Base-by-base conservation (phyloP, 2,797 vertebrate species). In the Ctenosaura bakeri region DNA sequence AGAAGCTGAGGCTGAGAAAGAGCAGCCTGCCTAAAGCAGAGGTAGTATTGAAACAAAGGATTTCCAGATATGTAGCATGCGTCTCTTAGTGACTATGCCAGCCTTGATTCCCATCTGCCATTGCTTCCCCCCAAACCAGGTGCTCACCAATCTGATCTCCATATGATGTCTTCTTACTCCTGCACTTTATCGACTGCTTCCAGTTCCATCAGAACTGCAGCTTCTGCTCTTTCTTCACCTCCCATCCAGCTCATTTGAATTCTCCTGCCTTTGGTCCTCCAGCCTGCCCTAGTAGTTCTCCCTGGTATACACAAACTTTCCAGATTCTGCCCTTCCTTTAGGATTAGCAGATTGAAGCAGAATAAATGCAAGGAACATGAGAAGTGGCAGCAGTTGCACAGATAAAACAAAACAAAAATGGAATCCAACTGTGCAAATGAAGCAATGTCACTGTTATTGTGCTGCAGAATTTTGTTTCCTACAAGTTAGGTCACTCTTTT, bases 41-140 rank as follows among this genome's bases (percentile, higher is more conserved):
- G 59, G 38, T 46, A 22, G 46, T 18, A 32, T 80, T 80, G 32
- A 52, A 87, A 79, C 10, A 35, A 69, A 8, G 22, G 35, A 18
- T 54, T 46, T 77, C 35, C 29, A 50, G 20, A 16, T 14, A 2
- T 42, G 14, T 46, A 6, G 35, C 42, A 62, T 62, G 12, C 0
- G 12, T 0, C 54, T 26, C 38, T 86, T 38, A 9, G 13, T 46
- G 22, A 12, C 20, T 3, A 7, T 20, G 10, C 35, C n/a, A 13
- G 50, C 20, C 38, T 50, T 83, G 50, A 76, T 77, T 24, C 56
- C 56, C 32, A 64, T 78, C 7, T 88, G 78, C 66, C 79, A 3
- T 56, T 89, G 80, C 59, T 52, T 85, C 59, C 76, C 52, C 83
- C 83, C 52, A 22, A 78, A 18, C 83, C 83, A 79, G 74, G 24